phyloP scores from a whole-genome alignment of 2,113 vertebrate species.

The Limnothrissa miodon region DNA sequence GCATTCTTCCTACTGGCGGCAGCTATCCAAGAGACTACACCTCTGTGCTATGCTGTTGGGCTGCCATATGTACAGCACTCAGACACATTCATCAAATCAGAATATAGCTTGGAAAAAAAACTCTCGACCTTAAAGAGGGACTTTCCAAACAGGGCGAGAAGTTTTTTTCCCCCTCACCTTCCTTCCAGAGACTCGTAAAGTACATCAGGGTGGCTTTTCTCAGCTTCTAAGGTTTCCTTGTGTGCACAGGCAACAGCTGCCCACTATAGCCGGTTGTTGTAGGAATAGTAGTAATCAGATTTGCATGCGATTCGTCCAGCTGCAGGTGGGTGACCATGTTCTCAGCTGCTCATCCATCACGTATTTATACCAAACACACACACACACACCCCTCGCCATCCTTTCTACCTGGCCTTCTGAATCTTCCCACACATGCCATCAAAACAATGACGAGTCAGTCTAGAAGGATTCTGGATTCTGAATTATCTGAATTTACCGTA shows the following conservation, averaged over 20 bases:
- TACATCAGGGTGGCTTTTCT: conserved; percentile 11
- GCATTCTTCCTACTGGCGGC: background rate
- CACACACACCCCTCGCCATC: background rate
- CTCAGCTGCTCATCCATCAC: background rate
- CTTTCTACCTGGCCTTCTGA: conserved; percentile 41
- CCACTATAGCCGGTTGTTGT: conserved; percentile 38
- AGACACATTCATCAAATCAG: background rate
- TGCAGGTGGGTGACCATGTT: conserved; percentile 48
- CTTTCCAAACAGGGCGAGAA: conserved; percentile 24
- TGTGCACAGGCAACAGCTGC: conserved; percentile 18
- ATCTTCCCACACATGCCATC: conserved; percentile 63
- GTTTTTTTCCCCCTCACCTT: conserved; percentile 4
- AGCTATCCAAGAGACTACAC: background rate
- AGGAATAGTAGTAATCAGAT: conserved; percentile 28
- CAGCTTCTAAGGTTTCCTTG: background rate
- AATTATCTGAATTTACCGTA: background rate
- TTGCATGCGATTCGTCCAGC: conserved; percentile 46
- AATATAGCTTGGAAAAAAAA: background rate
- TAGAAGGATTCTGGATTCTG: background rate
- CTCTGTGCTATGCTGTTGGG: background rate
- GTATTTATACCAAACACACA: too few relatives aligned
- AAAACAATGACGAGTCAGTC: conserved; percentile 40
- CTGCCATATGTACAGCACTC: background rate
- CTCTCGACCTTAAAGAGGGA: conserved; percentile 41
- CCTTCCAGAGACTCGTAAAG: conserved; percentile 22